Base-by-base conservation (phyloP, 1,140 invertebrate species). In the Amphibalanus amphitrite region DNA sequence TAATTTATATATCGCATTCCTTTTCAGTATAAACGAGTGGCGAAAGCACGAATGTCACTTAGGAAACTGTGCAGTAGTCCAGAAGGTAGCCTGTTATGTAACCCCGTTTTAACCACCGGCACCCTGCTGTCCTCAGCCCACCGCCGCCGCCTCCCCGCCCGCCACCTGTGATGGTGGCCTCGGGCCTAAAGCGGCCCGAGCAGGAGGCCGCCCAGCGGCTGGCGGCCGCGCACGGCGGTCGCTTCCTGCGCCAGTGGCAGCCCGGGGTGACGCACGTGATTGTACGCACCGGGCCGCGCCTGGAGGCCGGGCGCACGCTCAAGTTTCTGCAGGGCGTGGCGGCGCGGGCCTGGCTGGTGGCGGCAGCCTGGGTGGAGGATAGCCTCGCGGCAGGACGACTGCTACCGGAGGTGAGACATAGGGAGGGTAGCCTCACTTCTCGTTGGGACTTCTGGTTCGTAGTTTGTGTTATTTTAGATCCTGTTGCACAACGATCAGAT, bases 181-280 rank as follows among this genome's bases (percentile, higher is more conserved):
- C 47, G 6, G 47, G 47, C 23, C 47, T 59, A 20, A 59, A 59
- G 17, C 47, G 47, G 47, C 1, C 47, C 10, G 47, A 59, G 47
- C 47, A 59, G 47, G 47, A 59, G 47, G 47, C 47, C 10, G 47
- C 47, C 13, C 47, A 59, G 47, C 47, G 20, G 6, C 47, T 59
- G 17, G 47, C 47, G 10, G 47, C 47, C 10, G 47, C 47, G 17
- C 47, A 59, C 47, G 47, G 47, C 6, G 47, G 47, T 23, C 47
- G 47, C 47, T 59, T 59, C 47, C 47, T 59, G 47, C 47, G 47
- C 47, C 47, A 59, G 47, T 59, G 47, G 47, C 47, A 59, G 47
- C 47, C 47, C 17, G 47, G 20, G 1, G 47, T 59, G 13, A 59
- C 47, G 6, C 47, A 59, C 47, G 47, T 59, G 6, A 23, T 59